Evolutionary conservation across 2,797 vertebrate species (phyloP).

Genomic region (Vireo griseus): DNA sequence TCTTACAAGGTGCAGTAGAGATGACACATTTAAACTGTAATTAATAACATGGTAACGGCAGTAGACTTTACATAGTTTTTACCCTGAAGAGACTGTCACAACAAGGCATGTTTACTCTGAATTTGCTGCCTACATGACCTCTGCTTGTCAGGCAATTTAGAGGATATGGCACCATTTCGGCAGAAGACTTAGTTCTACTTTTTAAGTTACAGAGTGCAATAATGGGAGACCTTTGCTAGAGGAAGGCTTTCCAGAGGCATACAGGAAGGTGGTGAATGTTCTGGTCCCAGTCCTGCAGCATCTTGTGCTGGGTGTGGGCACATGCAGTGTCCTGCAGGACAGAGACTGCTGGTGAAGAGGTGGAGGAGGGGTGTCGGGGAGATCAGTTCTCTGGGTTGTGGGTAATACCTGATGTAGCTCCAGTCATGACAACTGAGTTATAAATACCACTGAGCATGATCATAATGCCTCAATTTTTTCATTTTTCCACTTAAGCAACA

Average conservation of each 20-base stretch:
- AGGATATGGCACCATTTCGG: neutral
- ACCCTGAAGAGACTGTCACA: neutral
- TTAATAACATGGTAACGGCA: neutral
- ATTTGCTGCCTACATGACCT: neutral
- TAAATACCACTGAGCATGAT: neutral
- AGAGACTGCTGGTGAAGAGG: neutral
- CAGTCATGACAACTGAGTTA: neutral
- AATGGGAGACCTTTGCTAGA: conserved; percentile 8
- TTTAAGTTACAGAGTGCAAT: neutral
- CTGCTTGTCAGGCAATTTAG: neutral
- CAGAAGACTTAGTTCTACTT: neutral
- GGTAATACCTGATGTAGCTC: neutral
- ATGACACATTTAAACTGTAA: neutral
- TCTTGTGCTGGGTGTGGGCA: neutral
- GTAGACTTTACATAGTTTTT: neutral
- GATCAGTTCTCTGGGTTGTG: neutral
- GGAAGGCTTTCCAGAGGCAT: conserved; percentile 35
- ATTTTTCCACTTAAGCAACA: neutral
- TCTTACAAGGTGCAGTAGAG: neutral
- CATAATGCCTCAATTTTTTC: neutral
- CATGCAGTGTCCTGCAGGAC: neutral
- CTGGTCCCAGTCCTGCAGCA: neutral
- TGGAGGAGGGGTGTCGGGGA: neutral
- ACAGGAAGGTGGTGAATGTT: neutral
- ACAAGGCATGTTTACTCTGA: neutral